phyloP scores from a whole-genome alignment of 2,888 invertebrate species.

The Netelia virgata region DNA sequence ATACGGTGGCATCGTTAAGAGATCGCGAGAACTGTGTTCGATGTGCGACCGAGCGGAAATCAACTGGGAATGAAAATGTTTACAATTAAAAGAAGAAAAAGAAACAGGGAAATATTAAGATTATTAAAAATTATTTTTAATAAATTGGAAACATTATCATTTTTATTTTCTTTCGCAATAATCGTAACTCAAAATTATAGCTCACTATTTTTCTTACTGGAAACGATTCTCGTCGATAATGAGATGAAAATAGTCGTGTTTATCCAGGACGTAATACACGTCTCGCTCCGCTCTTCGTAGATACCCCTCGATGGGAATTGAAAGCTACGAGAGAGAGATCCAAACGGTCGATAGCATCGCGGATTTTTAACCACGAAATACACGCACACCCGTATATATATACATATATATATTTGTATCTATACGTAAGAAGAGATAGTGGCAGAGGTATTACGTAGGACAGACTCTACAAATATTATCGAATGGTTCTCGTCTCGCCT shows the following conservation, averaged over 20 bases:
- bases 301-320: slow-evolving; percentile 45
- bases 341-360: slow-evolving; percentile 65
- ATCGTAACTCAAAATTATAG: no score
- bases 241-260: slow-evolving; percentile 79
- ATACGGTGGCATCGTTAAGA: no score
- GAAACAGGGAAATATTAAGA: no score
- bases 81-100: no score
- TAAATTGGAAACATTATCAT: no score
- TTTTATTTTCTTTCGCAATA: no score
- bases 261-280: slow-evolving; percentile 76
- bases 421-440: slow-evolving; percentile 50
- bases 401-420: slow-evolving; percentile 4
- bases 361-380: slow-evolving; percentile 55
- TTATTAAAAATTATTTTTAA: no score
- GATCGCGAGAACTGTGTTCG: no score
- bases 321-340: slow-evolving; percentile 11
- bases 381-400: slow-evolving; percentile 21
- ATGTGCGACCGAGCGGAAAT: no score
- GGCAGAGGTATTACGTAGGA: slow-evolving; percentile 32
- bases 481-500: slow-evolving; percentile 51
- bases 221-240: slow-evolving; percentile 74
- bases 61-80: no score
- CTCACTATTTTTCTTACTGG: background rate
- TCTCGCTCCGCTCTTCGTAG: slow-evolving; percentile 66
- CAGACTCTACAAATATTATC: slow-evolving; percentile 48